phyloP scores from a whole-genome alignment of 1,140 invertebrate species.

The Samia ricini region DNA sequence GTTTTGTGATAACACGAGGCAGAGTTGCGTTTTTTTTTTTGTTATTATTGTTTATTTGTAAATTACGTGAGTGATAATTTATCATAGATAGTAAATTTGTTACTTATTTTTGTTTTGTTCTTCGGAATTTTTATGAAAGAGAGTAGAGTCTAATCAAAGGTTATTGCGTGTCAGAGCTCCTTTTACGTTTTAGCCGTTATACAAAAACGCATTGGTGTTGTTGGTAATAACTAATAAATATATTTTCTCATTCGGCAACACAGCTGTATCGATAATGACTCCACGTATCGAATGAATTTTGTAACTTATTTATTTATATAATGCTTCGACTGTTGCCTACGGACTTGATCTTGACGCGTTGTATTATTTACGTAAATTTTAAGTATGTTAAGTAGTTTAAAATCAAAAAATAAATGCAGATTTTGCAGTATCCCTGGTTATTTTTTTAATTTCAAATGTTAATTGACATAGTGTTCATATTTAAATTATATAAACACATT shows the following conservation, averaged over 20 bases:
- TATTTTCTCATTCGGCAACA: slow-evolving; percentile 40
- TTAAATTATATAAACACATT: too few relatives aligned
- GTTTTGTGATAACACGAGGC: not conserved
- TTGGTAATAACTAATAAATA: not conserved
- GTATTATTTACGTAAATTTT: slow-evolving; percentile 35
- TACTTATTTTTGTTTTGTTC: not conserved
- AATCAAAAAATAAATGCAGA: slow-evolving; percentile 55
- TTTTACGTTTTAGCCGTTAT: slow-evolving; percentile 20
- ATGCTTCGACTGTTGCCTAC: slow-evolving; percentile 73
- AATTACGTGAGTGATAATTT: too few relatives aligned
- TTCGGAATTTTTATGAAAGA: not conserved
- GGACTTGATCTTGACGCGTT: slow-evolving; percentile 74
- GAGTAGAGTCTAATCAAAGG: not conserved
- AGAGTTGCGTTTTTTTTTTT: not conserved
- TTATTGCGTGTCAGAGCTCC: not conserved
- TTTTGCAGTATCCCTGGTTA: slow-evolving; percentile 47
- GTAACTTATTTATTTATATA: slow-evolving; percentile 67
- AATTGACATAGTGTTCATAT: not conserved
- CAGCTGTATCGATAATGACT: slow-evolving; percentile 36
- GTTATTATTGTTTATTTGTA: not conserved
- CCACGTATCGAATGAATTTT: slow-evolving; percentile 43
- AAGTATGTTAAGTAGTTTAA: not conserved
- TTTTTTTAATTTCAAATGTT: slow-evolving; percentile 8
- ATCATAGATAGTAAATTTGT: too few relatives aligned
- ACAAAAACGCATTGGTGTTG: slow-evolving; percentile 3